phyloP scores from a whole-genome alignment of 2,888 invertebrate species.

The Gasteruption jaculator region DNA sequence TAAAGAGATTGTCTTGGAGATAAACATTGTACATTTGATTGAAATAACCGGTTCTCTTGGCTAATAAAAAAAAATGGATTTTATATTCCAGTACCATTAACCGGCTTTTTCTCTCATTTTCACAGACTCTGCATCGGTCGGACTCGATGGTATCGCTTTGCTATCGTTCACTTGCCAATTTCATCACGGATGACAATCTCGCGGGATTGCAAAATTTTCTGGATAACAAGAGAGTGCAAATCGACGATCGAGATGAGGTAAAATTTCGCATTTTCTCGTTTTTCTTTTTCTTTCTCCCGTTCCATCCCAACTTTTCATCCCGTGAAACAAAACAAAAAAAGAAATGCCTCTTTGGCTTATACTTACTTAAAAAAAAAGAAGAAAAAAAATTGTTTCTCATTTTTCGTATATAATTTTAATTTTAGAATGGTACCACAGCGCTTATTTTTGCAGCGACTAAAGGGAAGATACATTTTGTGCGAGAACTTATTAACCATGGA shows the following conservation, averaged over 20 bases:
- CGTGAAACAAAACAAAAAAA: no score
- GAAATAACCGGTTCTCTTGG: no score
- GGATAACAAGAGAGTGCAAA: conserved; percentile 73
- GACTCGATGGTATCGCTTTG: conserved; percentile 91
- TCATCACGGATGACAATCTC: conserved; percentile 76
- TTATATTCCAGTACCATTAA: no score
- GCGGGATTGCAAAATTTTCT: conserved; percentile 76
- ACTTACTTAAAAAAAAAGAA: no score
- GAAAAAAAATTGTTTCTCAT: no score
- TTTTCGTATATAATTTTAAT: no score
- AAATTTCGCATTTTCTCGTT: conserved; percentile 29
- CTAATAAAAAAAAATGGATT: no score
- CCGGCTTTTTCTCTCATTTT: conserved; percentile 34
- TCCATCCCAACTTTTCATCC: no score
- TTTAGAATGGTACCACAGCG: conserved; percentile 92
- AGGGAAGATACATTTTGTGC: conserved; percentile 79
- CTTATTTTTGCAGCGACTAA: conserved; percentile 88
- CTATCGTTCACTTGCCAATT: conserved; percentile 75
- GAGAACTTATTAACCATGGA: conserved; percentile 80
- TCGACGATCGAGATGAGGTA: conserved; percentile 88
- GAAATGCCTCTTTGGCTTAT: no score
- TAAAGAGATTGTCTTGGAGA: no score
- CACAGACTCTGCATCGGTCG: conserved; percentile 79
- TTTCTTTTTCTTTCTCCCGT: conserved; percentile 26
- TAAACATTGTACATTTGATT: no score